Conservation (phyloP, 2,113 vertebrate genomes). For the Lontra canadensis region DNA sequence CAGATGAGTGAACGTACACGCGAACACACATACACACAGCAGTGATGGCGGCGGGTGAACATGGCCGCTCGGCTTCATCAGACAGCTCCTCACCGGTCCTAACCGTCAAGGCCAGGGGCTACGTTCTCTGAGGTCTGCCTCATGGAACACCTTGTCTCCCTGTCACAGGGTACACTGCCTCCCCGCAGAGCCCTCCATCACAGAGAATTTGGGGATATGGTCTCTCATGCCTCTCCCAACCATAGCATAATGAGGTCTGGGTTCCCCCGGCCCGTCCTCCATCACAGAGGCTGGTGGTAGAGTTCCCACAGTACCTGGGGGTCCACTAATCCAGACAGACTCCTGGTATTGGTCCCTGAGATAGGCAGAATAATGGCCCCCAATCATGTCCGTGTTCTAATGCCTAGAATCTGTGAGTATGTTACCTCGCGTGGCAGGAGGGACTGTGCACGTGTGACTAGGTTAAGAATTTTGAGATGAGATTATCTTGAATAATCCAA, state of each 20-base stretch:
- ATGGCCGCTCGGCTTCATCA: background rate
- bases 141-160: background rate
- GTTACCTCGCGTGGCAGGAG: background rate
- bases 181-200: background rate
- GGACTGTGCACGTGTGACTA: background rate
- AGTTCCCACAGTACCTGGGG: background rate
- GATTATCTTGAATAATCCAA: background rate
- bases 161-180: background rate
- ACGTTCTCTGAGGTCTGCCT: background rate
- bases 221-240: background rate
- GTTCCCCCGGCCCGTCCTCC: background rate
- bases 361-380: background rate
- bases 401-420: background rate
- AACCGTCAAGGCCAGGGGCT: background rate
- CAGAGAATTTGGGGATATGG: background rate
- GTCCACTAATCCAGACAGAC: background rate
- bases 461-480: background rate
- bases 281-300: background rate
- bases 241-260: background rate
- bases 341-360: background rate
- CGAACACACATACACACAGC: background rate
- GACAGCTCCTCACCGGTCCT: background rate
- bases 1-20: slow-evolving; percentile 43
- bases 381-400: background rate
- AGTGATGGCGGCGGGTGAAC: rapidly evolving